Evolutionary conservation across 30 jellyfish, hydroid and myxozoan species (phyloP), one percentile per base, ranked within the genome.

Genomic region (Pelagia noctiluca): DNA sequence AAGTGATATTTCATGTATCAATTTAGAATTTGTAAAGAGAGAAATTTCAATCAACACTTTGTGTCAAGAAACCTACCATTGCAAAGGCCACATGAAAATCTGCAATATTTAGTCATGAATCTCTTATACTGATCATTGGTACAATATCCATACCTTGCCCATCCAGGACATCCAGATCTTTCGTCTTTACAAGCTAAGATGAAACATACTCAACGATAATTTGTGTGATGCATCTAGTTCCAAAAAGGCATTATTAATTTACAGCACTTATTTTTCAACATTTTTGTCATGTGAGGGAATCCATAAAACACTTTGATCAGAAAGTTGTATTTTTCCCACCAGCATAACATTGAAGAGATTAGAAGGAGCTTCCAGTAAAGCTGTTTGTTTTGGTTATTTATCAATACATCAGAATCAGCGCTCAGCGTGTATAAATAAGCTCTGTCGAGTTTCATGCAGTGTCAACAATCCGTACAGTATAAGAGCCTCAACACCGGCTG

Each of bases 41-140:
- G n/a, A n/a, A n/a, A n/a, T n/a, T n/a, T n/a, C n/a, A n/a, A n/a
- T n/a, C n/a, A n/a, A n/a, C n/a, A n/a, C n/a, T n/a, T n/a, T n/a
- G n/a, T n/a, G 57, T 42, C 16, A 42, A 16, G 12, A 8, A 42
- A 42, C 57, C 16, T 42, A 42, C 57, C 57, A 16, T 16, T 16
- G 65, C 81, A 68, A 4, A 23, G 11, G n/a, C 63, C 63, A 33
- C 93, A 83, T 10, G 88, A 29, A 0, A 57, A 52, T 29, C 36
- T 48, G 80, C 93, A 83, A 35, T 83, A 22, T 50, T 68, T 36
- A 25, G 16, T 5, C 78, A 66, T 48, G 36, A 57, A 62, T 1
- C 42, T 4, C 24, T 10, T 34, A 67, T 83, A 52, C 8, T 5
- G 8, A 16, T 42, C 57, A 5, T 42, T 42, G 8, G 57, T 42